Conservation (phyloP, 2,113 vertebrate genomes). For the Tachycineta bicolor region DNA sequence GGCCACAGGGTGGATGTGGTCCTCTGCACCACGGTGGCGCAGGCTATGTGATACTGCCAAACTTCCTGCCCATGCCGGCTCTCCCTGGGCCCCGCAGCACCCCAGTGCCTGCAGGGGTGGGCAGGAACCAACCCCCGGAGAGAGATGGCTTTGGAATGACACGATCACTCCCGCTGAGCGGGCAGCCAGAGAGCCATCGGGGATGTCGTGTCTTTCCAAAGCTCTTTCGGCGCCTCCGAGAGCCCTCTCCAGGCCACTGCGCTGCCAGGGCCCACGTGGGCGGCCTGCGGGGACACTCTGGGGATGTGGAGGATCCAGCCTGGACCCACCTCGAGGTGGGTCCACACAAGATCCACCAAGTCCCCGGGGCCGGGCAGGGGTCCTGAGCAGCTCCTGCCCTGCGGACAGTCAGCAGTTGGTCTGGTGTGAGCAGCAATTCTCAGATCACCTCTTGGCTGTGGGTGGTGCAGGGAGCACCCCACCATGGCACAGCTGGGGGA, state of each 20-base stretch:
- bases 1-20: background rate
- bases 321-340: too few species aligned
- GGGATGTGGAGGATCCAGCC: background rate
- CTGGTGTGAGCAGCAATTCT: constrained; percentile 69
- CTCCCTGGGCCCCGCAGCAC: too few species aligned
- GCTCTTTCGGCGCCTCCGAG: constrained; percentile 72
- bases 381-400: constrained; percentile 37
- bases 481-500: fast-evolving
- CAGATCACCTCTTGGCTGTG: constrained; percentile 80
- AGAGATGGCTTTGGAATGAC: constrained; percentile 91
- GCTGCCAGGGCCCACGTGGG: background rate
- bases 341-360: too few species aligned
- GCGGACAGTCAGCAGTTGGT: constrained; percentile 78
- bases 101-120: background rate
- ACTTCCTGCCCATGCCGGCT: background rate
- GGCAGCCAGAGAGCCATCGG: constrained; percentile 84
- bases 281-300: fast-evolving
- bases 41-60: background rate
- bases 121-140: background rate
- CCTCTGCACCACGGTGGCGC: background rate
- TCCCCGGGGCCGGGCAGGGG: background rate
- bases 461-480: constrained; percentile 55
- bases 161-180: constrained; percentile 99
- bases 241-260: fast-evolving
- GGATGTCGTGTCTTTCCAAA: constrained; percentile 96